phyloP scores from a whole-genome alignment of 1,140 invertebrate species.

The Drosophila kepulauana region DNA sequence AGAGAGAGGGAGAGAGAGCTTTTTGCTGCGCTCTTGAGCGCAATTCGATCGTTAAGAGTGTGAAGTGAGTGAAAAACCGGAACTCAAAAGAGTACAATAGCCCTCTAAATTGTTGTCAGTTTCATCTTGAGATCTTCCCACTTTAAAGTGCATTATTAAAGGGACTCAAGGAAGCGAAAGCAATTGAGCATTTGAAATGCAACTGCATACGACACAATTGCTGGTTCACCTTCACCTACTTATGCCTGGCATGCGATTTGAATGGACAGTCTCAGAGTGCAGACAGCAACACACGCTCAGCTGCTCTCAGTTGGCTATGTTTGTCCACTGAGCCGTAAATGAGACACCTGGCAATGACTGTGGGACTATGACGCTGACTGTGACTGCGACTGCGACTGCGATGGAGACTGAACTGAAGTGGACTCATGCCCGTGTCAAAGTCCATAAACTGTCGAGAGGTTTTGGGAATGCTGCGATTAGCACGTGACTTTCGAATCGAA shows the following conservation, averaged over 20 bases:
- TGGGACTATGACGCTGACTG: no score
- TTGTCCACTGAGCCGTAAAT: constrained; percentile 91
- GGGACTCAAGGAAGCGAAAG: no score
- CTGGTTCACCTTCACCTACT: background rate
- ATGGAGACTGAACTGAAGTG: background rate
- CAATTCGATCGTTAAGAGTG: background rate
- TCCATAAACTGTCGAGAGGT: constrained; percentile 67
- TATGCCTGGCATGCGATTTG: background rate
- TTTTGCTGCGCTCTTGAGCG: constrained; percentile 6
- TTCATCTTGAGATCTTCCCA: background rate
- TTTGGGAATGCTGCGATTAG: constrained; percentile 72
- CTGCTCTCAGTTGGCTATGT: constrained; percentile 87
- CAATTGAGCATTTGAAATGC: background rate
- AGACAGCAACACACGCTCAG: constrained; percentile 86
- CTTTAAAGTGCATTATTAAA: no score
- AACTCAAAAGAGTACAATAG: no score
- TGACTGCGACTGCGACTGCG: no score
- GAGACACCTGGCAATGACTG: constrained; percentile 86
- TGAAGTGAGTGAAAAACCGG: background rate
- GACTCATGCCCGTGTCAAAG: constrained; percentile 37
- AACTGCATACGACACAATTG: background rate
- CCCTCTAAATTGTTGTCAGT: background rate
- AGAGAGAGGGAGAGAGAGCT: background rate
- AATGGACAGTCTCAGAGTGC: constrained; percentile 80
- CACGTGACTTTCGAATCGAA: constrained; percentile 69